Evolutionary conservation across 2,888 invertebrate species (phyloP).

Genomic region (Caenorhabditis doughertyi): DNA sequence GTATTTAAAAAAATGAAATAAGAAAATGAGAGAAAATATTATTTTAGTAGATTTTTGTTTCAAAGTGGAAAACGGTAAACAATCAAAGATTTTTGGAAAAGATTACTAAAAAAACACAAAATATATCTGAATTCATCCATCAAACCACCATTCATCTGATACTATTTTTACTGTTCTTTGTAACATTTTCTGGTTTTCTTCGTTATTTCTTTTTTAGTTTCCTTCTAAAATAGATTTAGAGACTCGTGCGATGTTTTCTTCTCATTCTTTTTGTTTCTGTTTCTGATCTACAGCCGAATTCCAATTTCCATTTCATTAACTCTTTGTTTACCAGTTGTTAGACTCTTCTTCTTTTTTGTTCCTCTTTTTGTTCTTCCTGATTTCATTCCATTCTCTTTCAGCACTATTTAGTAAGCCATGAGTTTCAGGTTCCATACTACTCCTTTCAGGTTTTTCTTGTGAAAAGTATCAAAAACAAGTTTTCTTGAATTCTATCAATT

Average conservation of each 20-base stretch:
- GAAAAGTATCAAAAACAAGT: too few species aligned
- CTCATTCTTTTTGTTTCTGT: conserved; percentile 11
- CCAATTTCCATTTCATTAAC: conserved; percentile 56
- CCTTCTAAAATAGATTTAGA: not conserved
- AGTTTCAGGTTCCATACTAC: too few species aligned
- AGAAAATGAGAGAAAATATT: conserved; percentile 18
- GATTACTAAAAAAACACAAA: too few species aligned
- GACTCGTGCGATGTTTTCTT: not conserved
- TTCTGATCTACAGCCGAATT: conserved; percentile 1
- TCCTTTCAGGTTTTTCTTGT: too few species aligned
- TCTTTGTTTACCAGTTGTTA: conserved; percentile 17
- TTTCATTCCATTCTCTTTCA: conserved; percentile 15
- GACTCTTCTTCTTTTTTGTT: conserved; percentile 10
- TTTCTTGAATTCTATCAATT: too few species aligned
- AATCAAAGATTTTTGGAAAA: conserved; percentile 10
- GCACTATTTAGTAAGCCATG: not conserved
- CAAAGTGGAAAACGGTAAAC: not conserved
- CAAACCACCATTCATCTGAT: too few species aligned
- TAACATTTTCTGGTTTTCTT: too few species aligned
- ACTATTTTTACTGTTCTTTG: too few species aligned
- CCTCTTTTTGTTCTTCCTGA: not conserved
- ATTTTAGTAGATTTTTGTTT: conserved; percentile 1
- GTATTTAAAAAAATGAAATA: conserved; percentile 7
- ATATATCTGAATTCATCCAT: too few species aligned
- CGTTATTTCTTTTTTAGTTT: not conserved